A percentile compares a stretch with the other conserved stretches of the same genome.
These are phyloP conservation scores for Clanis bilineata DNA, from an alignment of 2,888 invertebrate genomes.

Conservation along the genomic window DNA sequence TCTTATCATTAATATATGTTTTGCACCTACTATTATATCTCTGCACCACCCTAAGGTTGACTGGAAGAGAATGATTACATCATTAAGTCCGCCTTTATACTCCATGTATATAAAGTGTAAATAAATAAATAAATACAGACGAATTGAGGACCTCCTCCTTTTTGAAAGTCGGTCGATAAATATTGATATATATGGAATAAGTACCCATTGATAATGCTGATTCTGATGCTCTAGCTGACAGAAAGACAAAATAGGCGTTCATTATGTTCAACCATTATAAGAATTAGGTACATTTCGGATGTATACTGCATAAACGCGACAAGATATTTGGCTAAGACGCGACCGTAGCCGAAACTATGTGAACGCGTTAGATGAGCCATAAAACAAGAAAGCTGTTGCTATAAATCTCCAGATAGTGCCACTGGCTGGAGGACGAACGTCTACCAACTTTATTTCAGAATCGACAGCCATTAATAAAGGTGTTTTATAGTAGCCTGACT, in stretches of 20 bases:
- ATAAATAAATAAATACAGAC: too few relatives aligned
- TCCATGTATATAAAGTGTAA: too few relatives aligned
- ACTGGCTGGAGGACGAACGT: constrained; percentile 20
- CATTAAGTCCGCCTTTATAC: too few relatives aligned
- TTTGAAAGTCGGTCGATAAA: too few relatives aligned
- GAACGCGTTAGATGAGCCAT: constrained; percentile 29
- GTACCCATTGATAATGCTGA: too few relatives aligned
- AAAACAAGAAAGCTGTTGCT: constrained; percentile 27
- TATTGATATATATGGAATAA: too few relatives aligned
- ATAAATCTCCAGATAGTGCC: constrained; percentile 32
- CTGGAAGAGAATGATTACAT: too few relatives aligned
- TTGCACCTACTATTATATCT: too few relatives aligned
- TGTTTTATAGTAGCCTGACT: constrained; percentile 5
- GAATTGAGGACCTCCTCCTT: too few relatives aligned
- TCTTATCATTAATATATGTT: too few relatives aligned
- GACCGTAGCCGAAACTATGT: constrained; percentile 21
- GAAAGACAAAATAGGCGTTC: not conserved
- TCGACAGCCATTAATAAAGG: constrained; percentile 11
- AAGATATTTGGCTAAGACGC: not conserved
- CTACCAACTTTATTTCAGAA: constrained; percentile 8
- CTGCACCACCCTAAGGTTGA: too few relatives aligned
- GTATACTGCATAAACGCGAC: not conserved
- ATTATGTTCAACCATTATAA: not conserved
- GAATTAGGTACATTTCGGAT: not conserved
- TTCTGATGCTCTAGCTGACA: not conserved